These are phyloP conservation scores for Eupithecia tripunctaria DNA, from an alignment of 2,888 invertebrate species.

Conservation along the genomic window DNA sequence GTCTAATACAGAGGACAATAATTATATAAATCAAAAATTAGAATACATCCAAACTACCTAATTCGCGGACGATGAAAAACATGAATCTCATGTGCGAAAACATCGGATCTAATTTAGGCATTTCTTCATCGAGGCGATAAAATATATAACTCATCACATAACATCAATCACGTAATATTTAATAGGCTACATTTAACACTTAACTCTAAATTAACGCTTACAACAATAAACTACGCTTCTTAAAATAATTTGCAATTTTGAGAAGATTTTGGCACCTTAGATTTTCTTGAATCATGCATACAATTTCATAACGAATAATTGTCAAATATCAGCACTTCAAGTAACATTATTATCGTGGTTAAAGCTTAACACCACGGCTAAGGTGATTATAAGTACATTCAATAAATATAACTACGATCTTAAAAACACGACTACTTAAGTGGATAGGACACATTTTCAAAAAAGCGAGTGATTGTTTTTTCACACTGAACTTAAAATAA, in stretches of 20 bases:
- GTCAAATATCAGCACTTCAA: not conserved
- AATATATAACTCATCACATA: not conserved
- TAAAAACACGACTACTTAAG: not conserved
- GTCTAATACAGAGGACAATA: not conserved
- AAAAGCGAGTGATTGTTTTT: not conserved
- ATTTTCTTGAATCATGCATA: not conserved
- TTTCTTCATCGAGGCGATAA: not conserved
- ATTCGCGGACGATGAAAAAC: not conserved
- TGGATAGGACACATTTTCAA: not conserved
- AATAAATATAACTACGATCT: not conserved
- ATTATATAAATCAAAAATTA: not conserved
- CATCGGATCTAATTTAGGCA: not conserved
- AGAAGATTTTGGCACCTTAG: not conserved
- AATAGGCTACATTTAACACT: not conserved
- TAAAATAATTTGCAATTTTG: not conserved
- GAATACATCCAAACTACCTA: not conserved
- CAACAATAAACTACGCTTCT: not conserved
- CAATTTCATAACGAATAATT: not conserved
- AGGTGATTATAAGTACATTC: not conserved
- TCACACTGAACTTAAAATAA: not conserved
- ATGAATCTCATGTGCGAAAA: not conserved
- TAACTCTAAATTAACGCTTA: not conserved
- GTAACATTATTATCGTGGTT: not conserved
- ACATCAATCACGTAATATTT: no score
- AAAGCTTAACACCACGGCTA: not conserved